These are phyloP conservation scores for Apoda limacodes DNA, from an alignment of 2,888 invertebrate genomes.

Conservation along the genomic window DNA sequence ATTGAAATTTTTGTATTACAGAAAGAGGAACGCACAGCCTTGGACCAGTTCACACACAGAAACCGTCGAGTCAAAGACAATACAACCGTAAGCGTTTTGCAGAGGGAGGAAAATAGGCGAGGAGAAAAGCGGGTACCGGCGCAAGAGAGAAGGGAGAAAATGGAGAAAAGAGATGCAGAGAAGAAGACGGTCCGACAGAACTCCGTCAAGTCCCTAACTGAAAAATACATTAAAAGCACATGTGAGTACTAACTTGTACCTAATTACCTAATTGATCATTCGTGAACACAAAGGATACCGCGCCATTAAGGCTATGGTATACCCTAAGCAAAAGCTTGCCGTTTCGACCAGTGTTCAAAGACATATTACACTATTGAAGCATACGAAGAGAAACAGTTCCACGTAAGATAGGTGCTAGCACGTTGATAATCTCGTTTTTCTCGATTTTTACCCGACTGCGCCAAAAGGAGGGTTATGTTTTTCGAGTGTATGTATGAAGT, in stretches of 20 bases:
- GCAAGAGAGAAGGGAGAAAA: slow-evolving; percentile 25
- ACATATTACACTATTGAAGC: too few species aligned
- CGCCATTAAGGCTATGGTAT: too few species aligned
- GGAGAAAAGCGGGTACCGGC: slow-evolving; percentile 24
- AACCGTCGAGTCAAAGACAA: slow-evolving; percentile 38
- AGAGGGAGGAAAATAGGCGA: slow-evolving; percentile 20
- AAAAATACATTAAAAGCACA: slow-evolving; percentile 81
- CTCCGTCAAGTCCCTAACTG: slow-evolving; percentile 82
- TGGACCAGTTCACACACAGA: slow-evolving; percentile 56
- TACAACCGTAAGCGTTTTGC: slow-evolving; percentile 27
- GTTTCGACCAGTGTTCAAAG: too few species aligned
- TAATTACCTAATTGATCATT: too few species aligned
- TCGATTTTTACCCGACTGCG: too few species aligned
- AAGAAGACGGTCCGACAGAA: slow-evolving; percentile 72
- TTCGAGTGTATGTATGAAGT: too few species aligned
- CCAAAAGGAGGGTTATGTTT: too few species aligned
- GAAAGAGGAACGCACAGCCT: slow-evolving; percentile 49
- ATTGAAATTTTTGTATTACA: slow-evolving; percentile 19
- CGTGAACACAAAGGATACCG: too few species aligned
- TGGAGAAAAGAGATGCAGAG: slow-evolving; percentile 35
- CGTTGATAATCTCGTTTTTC: too few species aligned
- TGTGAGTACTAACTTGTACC: slow-evolving; percentile 53
- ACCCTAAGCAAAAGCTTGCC: too few species aligned
- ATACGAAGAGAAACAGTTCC: too few species aligned
- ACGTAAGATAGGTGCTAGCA: too few species aligned